Evolutionary conservation across 2,888 invertebrate genomes (phyloP), one percentile per base, ranked within the genome.

Genomic region (Papilio gigon): DNA sequence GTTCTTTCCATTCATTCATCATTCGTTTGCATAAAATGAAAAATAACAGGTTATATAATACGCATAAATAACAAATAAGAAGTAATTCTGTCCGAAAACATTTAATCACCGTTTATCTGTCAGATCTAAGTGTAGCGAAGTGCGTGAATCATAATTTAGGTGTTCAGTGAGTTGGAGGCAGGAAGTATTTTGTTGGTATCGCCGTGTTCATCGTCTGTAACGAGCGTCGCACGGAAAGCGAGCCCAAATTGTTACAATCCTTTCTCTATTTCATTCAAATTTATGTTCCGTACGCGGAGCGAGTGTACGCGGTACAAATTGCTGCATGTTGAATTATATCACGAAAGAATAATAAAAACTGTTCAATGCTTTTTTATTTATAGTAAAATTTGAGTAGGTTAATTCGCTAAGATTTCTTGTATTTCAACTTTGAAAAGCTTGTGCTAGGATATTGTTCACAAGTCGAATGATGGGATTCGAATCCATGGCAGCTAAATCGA

Each of bases 141-240:
- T 81, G 37, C 68, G 85, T 88, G 84, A 84, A 87, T 88, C 84
- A 86, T 88, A 89, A 88, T 91, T 89, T 89, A 81, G 81, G 80
- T 84, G 86, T 76, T 84, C 85, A 85, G 78, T 80, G 81, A 81
- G 77, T 84, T 77, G 76, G 73, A 75, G 76, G 78, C 87, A 85
- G 90, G 90, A 90, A 90, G 82, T 81, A 80, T 87, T 88, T 89
- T 89, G 88, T 87, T 78, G 81, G 65, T 90, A 90, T 90, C 89
- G 75, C 75, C 61, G 74, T 78, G 80, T 77, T 77, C 84, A 82
- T 88, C 85, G 81, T 72, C 74, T 77, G 76, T 79, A 75, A 80
- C 80, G 76, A 78, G 71, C 71, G 71, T 76, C 75, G 78, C 77
- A 73, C 76, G 80, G 80, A 80, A 78, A 75, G 76, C 75, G 77